These are phyloP conservation scores for Chitala chitala DNA, from an alignment of 2,113 vertebrate species.

Conservation along the genomic window DNA sequence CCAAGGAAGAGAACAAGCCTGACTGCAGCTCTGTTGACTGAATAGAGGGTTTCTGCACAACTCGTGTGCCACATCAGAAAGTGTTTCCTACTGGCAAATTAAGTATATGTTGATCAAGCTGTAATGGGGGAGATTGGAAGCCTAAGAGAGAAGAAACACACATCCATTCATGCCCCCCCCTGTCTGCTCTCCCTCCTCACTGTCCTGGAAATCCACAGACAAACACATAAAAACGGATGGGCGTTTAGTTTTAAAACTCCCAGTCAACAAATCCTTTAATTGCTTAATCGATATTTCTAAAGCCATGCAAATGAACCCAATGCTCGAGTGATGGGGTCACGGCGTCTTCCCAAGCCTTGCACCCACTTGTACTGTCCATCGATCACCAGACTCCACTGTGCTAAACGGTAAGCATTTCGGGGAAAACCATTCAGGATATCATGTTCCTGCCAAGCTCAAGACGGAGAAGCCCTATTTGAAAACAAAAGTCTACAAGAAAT, in stretches of 20 bases:
- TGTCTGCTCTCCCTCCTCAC: background rate
- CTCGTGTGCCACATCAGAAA: too few species aligned
- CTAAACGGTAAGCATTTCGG: slow-evolving; percentile 33
- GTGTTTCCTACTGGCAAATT: too few species aligned
- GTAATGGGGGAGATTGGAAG: background rate
- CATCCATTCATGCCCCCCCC: background rate
- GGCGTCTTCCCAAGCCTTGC: slow-evolving; percentile 18
- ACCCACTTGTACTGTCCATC: slow-evolving; percentile 28
- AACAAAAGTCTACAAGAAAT: background rate
- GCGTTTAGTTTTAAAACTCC: slow-evolving; percentile 25
- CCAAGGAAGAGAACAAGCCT: background rate
- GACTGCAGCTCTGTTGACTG: background rate
- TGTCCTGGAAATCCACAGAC: background rate
- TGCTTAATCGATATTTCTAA: slow-evolving; percentile 48
- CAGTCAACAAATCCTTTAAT: slow-evolving; percentile 53
- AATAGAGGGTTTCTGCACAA: background rate
- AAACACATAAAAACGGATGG: background rate
- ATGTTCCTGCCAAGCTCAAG: background rate
- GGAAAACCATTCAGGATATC: background rate
- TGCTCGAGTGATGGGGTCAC: slow-evolving; percentile 39
- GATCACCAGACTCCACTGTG: slow-evolving; percentile 41
- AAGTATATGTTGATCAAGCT: too few species aligned
- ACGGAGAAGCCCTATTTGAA: background rate
- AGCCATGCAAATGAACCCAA: slow-evolving; percentile 48
- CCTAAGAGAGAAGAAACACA: background rate